Evolutionary conservation across 2,888 invertebrate genomes (phyloP).

Genomic region (Zonitis immaculata): DNA sequence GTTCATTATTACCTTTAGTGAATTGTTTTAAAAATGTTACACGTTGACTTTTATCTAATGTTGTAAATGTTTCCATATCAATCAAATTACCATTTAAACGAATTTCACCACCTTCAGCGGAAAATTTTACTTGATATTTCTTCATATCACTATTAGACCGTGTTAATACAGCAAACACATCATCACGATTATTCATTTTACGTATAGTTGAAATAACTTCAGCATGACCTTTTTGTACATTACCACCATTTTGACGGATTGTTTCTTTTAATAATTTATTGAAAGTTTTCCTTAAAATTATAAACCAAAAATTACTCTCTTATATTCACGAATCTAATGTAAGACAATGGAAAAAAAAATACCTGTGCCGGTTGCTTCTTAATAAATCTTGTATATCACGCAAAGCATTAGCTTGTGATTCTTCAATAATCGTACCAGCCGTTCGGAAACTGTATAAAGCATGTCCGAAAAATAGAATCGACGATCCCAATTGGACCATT

Average conservation of each 20-base stretch:
- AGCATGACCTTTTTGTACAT: conserved; percentile 48
- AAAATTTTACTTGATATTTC: conserved; percentile 45
- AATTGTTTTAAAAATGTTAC: conserved; percentile 22
- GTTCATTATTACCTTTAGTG: neutral
- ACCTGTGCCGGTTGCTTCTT: conserved; percentile 53
- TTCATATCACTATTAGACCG: conserved; percentile 55
- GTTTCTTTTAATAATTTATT: conserved; percentile 56
- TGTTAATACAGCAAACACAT: conserved; percentile 54
- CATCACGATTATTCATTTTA: conserved; percentile 54
- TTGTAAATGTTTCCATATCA: conserved; percentile 34
- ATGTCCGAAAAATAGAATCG: conserved; percentile 40
- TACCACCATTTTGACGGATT: conserved; percentile 48
- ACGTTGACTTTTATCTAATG: conserved; percentile 28
- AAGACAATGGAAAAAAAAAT: too few relatives aligned
- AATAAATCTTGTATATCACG: conserved; percentile 52
- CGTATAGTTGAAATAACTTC: conserved; percentile 55
- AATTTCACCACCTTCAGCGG: conserved; percentile 34
- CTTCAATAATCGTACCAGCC: conserved; percentile 43
- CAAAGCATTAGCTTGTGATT: conserved; percentile 53
- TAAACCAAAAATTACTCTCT: too few relatives aligned
- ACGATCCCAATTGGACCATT: conserved; percentile 40
- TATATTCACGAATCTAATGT: too few relatives aligned
- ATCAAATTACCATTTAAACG: conserved; percentile 35
- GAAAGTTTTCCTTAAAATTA: conserved; percentile 53
- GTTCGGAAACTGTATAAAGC: conserved; percentile 40